Evolutionary conservation across 2,888 invertebrate genomes (phyloP).

Genomic region (Erynnis tages): DNA sequence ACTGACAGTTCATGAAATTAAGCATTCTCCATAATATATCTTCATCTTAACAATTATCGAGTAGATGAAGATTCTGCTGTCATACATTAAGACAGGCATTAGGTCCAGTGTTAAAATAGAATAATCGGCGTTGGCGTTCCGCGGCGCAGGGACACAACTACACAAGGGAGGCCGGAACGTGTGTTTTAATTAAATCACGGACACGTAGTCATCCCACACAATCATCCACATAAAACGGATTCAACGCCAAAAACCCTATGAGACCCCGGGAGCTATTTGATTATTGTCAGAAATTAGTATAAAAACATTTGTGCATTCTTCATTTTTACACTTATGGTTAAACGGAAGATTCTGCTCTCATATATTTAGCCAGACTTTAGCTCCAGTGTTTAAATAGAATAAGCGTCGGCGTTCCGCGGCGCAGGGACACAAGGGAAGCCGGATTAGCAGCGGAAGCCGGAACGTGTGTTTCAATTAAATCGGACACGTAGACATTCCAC

Average conservation of each 20-base stretch:
- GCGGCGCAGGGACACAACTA: background rate
- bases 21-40: no score
- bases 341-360: no score
- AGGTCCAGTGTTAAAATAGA: background rate
- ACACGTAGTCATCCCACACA: background rate
- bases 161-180: background rate
- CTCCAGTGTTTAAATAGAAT: background rate
- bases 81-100: no score
- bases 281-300: no score
- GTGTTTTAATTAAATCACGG: slow-evolving; percentile 10
- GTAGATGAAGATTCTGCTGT: no score
- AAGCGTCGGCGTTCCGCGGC: background rate
- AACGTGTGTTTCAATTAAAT: slow-evolving; percentile 12
- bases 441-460: slow-evolving; percentile 4
- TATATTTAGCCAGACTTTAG: no score
- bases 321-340: no score
- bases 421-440: background rate
- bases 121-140: background rate
- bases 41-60: no score
- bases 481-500: background rate
- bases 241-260: background rate
- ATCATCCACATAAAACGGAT: background rate
- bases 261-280: background rate
- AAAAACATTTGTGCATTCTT: no score
- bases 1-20: no score